A percentile compares a stretch with the other conserved stretches of the same genome.
Evolutionary conservation across 2,797 vertebrate genomes (phyloP).

Genomic region (Rhinoraja longicauda): DNA sequence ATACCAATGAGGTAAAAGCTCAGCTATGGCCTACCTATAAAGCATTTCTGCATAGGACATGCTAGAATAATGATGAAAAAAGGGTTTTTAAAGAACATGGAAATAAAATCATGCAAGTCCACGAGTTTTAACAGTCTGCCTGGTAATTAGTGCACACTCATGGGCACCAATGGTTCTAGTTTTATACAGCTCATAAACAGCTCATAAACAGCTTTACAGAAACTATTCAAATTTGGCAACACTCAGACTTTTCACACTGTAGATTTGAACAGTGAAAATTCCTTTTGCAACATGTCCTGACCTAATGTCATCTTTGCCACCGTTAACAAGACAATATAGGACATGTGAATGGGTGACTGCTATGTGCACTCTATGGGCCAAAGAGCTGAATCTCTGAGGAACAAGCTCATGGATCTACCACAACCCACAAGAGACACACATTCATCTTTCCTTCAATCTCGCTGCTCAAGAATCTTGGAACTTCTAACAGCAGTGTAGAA

Average conservation of each 20-base stretch:
- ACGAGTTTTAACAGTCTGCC: not conserved
- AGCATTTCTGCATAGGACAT: not conserved
- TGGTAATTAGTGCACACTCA: not conserved
- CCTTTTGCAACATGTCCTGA: not conserved
- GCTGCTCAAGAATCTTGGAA: not conserved
- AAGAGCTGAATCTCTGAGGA: too few species aligned
- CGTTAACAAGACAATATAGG: not conserved
- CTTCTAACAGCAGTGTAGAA: not conserved
- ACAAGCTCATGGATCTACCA: not conserved
- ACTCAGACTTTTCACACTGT: not conserved
- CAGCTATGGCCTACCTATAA: too few species aligned
- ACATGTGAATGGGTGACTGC: too few species aligned
- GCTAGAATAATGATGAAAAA: not conserved
- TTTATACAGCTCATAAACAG: not conserved
- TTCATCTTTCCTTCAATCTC: not conserved
- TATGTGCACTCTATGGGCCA: too few species aligned
- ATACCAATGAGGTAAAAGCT: too few species aligned
- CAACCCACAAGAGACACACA: not conserved
- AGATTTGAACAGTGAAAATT: not conserved
- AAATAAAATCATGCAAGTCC: not conserved
- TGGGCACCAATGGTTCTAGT: not conserved
- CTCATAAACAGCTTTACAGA: not conserved
- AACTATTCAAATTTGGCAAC: not conserved
- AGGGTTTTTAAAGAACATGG: not conserved
- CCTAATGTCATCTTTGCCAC: not conserved